phyloP scores from a whole-genome alignment of 2,888 invertebrate species.

The Drosophila kambysellisi region DNA sequence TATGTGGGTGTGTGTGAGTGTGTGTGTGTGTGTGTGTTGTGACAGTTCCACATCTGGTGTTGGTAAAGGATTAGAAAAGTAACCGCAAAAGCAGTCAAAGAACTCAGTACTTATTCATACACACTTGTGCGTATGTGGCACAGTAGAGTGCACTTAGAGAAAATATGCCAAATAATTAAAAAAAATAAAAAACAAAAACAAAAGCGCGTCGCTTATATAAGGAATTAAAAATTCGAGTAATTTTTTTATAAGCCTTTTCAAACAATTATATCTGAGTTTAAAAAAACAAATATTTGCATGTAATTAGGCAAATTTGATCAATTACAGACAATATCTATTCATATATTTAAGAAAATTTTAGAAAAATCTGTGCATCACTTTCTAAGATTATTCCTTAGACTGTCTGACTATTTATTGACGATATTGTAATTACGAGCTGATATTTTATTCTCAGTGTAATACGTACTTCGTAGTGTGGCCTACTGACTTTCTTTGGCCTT shows the following conservation, averaged over 20 bases:
- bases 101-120: conserved; percentile 27
- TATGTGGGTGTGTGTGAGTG: not conserved
- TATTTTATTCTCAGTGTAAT: conserved; percentile 11
- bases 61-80: conserved; percentile 47
- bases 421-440: not conserved
- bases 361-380: not conserved
- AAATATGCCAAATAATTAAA: not conserved
- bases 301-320: not conserved
- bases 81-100: conserved; percentile 43
- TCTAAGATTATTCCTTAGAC: too few species aligned
- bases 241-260: not conserved
- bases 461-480: conserved; percentile 8
- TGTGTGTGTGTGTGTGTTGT: not conserved
- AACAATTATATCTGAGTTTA: too few species aligned
- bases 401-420: not conserved
- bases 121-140: conserved; percentile 43
- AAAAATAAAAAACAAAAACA: not conserved
- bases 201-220: not conserved
- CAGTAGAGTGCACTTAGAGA: conserved; percentile 16
- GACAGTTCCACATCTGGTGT: conserved; percentile 20
- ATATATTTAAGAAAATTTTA: too few species aligned
- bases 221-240: not conserved
- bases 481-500: conserved; percentile 22
- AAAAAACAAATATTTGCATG: not conserved
- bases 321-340: too few species aligned